These are phyloP conservation scores for Agrotis puta DNA, from an alignment of 2,888 invertebrate genomes.

Conservation along the genomic window DNA sequence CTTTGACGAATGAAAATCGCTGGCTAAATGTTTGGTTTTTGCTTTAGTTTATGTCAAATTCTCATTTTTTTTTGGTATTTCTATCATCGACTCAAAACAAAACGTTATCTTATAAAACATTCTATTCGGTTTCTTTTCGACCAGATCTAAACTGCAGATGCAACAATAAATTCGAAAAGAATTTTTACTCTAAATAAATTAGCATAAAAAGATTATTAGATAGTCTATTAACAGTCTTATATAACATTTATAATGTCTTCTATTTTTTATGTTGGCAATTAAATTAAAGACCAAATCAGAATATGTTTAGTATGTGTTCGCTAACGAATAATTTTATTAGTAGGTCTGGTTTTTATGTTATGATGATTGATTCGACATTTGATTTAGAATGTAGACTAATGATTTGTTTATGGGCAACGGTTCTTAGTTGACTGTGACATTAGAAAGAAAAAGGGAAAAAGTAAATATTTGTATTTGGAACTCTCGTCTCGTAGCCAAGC, in stretches of 20 bases:
- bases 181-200: constrained; percentile 27
- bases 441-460: too few species aligned
- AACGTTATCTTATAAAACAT: background rate
- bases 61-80: too few species aligned
- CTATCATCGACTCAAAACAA: too few species aligned
- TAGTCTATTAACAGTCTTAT: constrained; percentile 20
- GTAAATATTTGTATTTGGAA: too few species aligned
- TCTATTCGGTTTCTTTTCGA: background rate
- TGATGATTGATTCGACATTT: constrained; percentile 31
- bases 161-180: constrained; percentile 16
- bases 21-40: too few species aligned
- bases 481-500: too few species aligned
- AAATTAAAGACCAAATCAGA: constrained; percentile 50
- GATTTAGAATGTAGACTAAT: constrained; percentile 19
- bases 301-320: constrained; percentile 41
- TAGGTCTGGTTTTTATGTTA: constrained; percentile 42
- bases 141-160: constrained; percentile 4
- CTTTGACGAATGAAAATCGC: too few species aligned
- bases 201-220: constrained; percentile 18
- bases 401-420: constrained; percentile 10
- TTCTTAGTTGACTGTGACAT: background rate
- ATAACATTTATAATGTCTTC: constrained; percentile 34
- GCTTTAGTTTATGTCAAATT: too few species aligned
- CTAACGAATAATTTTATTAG: constrained; percentile 43
- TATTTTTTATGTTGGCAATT: constrained; percentile 55